Percentiles rank a stretch among this genome's conserved stretches.
Conservation (phyloP, 2,888 invertebrate species). For the Chloromyia formosa region DNA sequence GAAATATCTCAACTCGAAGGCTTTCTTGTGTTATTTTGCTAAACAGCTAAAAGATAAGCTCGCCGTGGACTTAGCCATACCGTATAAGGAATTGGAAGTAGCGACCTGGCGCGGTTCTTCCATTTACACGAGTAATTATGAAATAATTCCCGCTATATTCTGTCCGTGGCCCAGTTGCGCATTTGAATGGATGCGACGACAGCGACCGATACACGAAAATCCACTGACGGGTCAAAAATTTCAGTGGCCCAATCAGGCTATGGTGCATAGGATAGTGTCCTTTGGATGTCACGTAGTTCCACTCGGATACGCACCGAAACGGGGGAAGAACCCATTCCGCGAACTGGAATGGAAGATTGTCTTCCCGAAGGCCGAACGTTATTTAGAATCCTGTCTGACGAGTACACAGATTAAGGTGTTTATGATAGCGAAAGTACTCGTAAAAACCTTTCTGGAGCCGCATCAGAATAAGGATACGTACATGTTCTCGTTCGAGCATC, state of each 20-base stretch:
- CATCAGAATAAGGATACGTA: slow-evolving; percentile 70
- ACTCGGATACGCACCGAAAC: slow-evolving; percentile 72
- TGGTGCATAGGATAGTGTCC: slow-evolving; percentile 72
- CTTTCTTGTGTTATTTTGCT: slow-evolving; percentile 76
- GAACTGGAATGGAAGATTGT: slow-evolving; percentile 81
- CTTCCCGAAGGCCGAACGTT: slow-evolving; percentile 80
- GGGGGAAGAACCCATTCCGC: slow-evolving; percentile 69
- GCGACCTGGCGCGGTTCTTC: slow-evolving; percentile 73
- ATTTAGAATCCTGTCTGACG: slow-evolving; percentile 75
- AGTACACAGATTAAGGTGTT: slow-evolving; percentile 77
- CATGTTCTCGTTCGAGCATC: slow-evolving; percentile 72
- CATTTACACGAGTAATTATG: slow-evolving; percentile 72
- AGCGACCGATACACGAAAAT: slow-evolving; percentile 68
- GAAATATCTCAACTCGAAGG: slow-evolving; percentile 69
- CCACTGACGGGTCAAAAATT: slow-evolving; percentile 69
- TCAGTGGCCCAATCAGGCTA: slow-evolving; percentile 75
- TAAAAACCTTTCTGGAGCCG: slow-evolving; percentile 77
- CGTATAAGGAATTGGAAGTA: slow-evolving; percentile 66
- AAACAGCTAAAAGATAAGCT: slow-evolving; percentile 68
- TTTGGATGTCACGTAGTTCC: slow-evolving; percentile 78
- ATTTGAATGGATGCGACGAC: slow-evolving; percentile 72
- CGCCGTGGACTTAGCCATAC: slow-evolving; percentile 69
- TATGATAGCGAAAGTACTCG: slow-evolving; percentile 73
- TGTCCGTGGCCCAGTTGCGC: slow-evolving; percentile 79
- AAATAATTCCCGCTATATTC: slow-evolving; percentile 75